A percentile compares a stretch with the other conserved stretches of the same genome.
Conservation (phyloP, 2,113 vertebrate genomes). For the Mirounga angustirostris region DNA sequence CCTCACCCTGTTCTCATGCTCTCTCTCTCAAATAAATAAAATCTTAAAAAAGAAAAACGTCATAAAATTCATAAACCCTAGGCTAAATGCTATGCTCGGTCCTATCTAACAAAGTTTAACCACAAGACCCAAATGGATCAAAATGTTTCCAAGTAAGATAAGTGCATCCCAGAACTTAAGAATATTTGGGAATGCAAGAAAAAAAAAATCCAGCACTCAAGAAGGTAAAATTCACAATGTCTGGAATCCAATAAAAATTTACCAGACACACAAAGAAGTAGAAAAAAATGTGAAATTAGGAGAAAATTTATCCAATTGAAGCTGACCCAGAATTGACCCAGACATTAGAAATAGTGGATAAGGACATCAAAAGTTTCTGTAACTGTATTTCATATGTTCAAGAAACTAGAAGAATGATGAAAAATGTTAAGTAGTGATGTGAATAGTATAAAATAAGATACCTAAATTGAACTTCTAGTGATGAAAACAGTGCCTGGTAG, state of each 20-base stretch:
- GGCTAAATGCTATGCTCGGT: background rate
- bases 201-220: background rate
- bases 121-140: background rate
- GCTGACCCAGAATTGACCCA: constrained; percentile 14
- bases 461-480: constrained; percentile 9
- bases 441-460: background rate
- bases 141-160: background rate
- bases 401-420: constrained; percentile 42
- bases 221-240: constrained; percentile 4
- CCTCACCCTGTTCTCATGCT: no score
- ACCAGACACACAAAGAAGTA: background rate
- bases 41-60: background rate
- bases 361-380: background rate
- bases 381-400: background rate
- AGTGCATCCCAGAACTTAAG: background rate
- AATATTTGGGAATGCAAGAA: background rate
- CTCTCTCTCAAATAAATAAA: no score
- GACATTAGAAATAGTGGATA: background rate
- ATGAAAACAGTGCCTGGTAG: background rate
- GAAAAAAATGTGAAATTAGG: background rate
- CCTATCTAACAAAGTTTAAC: background rate
- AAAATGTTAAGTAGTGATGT: constrained; percentile 16
- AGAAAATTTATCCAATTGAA: constrained; percentile 20
- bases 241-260: constrained; percentile 30
- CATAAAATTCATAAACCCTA: background rate